Evolutionary conservation across 2,888 invertebrate genomes (phyloP).

Genomic region (Drosophila pseudotalamancana): DNA sequence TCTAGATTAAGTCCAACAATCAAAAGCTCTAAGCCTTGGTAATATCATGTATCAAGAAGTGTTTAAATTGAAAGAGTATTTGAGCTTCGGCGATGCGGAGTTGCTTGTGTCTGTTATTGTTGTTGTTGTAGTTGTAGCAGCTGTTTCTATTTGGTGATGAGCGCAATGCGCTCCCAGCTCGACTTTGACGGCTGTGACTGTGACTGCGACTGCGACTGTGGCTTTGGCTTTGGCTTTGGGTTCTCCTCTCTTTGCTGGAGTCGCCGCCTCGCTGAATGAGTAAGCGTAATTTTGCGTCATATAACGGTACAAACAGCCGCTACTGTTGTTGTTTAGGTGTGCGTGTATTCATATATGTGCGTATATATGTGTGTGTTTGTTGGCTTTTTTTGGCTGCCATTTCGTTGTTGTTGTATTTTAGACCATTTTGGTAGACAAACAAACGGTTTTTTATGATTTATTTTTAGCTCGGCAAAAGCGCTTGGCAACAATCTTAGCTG

Average conservation of each 20-base stretch:
- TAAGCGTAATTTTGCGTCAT: constrained; percentile 80
- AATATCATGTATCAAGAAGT: no score
- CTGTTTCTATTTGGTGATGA: constrained; percentile 46
- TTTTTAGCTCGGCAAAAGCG: constrained; percentile 73
- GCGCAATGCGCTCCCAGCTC: constrained; percentile 26
- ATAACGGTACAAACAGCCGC: constrained; percentile 76
- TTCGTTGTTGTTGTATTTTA: constrained; percentile 71
- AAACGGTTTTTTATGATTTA: constrained; percentile 80
- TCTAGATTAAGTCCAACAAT: no score
- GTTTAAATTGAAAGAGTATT: background rate
- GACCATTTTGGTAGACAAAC: constrained; percentile 80
- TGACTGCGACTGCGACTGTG: constrained; percentile 25
- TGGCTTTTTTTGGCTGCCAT: constrained; percentile 49
- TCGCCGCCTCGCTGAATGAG: constrained; percentile 68
- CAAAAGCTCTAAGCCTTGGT: no score
- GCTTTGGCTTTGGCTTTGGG: constrained; percentile 12
- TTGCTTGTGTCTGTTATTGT: constrained; percentile 24
- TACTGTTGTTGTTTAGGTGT: constrained; percentile 61
- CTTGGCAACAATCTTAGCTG: constrained; percentile 64
- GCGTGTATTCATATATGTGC: constrained; percentile 12
- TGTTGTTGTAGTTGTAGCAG: constrained; percentile 26
- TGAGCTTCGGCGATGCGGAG: constrained; percentile 2
- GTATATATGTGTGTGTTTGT: constrained; percentile 9
- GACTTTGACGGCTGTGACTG: constrained; percentile 21
- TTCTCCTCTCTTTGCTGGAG: constrained; percentile 41